Evolutionary conservation across 23 tunicate species (phyloP), one percentile per base, ranked within the genome.

Genomic region (Diplosoma virens): DNA sequence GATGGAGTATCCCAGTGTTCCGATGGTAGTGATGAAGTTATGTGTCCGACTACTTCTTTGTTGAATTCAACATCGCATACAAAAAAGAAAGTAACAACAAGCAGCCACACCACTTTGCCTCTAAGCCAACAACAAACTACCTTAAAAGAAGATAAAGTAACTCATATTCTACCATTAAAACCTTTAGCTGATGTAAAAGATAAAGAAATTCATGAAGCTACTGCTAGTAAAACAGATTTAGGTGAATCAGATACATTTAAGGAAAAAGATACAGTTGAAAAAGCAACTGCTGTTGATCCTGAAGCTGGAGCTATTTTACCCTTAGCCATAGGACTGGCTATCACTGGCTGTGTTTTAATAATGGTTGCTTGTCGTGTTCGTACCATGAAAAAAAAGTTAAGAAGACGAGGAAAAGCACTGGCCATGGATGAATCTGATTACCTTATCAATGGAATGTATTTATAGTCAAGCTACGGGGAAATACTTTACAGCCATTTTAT

Each of bases 371-470:
- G 97, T 35, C 79, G 97, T 1, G 54, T 90, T 3, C 71, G 76
- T 25, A 55, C 67, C 17, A 79, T 90, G 90, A 84, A 83, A 26
- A 74, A 56, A 59, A 90, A 84, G 54, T 25, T 84, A 25, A 32
- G 85, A 56, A 45, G 86, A 21, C 41, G 77, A 22, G 84, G 84
- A 16, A 81, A 80, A 32, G 82, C 89, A 0, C 58, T 90, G 14
- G 11, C 67, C 26, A 90, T 90, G 97, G 97, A 90, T 58, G 97
- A 90, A 54, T 79, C 90, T 6, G 97, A 90, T 54, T 90, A 90
- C 52, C 75, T 90, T 31, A 90, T 90, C 37, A 90, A 90, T 79
- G 97, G 97, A 63, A 90, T 90, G 97, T 90, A 90, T 34, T 79
- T 90, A 52, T 90, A 61, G 69, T 28, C 14, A n/a, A n/a, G n/a